Evolutionary conservation across 2,797 vertebrate genomes (phyloP).

Genomic region (Apodemus agrarius): DNA sequence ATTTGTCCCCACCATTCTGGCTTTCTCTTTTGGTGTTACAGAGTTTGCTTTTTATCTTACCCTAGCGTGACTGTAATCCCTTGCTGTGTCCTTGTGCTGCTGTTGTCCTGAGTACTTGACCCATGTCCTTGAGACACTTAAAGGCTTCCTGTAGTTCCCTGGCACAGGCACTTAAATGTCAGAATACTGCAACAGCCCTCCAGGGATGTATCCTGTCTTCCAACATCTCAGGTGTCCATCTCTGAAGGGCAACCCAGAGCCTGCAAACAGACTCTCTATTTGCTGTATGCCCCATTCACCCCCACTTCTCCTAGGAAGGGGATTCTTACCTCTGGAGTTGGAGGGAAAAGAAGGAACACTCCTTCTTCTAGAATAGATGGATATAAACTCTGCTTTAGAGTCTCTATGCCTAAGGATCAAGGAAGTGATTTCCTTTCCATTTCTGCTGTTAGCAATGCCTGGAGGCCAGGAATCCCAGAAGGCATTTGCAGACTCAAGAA

Average conservation of each 20-base stretch:
- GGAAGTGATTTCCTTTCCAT: neutral
- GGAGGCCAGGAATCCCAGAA: neutral
- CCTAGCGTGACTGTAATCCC: neutral
- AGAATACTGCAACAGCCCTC: neutral
- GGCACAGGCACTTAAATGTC: neutral
- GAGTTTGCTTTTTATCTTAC: neutral
- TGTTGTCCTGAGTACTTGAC: neutral
- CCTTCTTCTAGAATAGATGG: neutral
- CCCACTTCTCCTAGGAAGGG: neutral
- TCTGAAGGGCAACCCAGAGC: fast-evolving
- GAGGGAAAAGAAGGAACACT: neutral
- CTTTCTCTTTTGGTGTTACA: neutral
- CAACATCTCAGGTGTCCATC: fast-evolving
- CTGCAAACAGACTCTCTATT: neutral
- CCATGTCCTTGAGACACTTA: neutral
- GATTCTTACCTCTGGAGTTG: neutral
- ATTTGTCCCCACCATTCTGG: neutral
- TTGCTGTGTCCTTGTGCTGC: neutral
- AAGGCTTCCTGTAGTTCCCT: neutral
- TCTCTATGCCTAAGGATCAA: neutral
- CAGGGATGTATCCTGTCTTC: neutral
- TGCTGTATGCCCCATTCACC: fast-evolving
- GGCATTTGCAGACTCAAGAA: neutral
- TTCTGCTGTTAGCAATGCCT: neutral
- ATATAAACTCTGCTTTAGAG: neutral